Conservation (phyloP, 2,113 vertebrate species). For the Tachysurus fulvidraco region DNA sequence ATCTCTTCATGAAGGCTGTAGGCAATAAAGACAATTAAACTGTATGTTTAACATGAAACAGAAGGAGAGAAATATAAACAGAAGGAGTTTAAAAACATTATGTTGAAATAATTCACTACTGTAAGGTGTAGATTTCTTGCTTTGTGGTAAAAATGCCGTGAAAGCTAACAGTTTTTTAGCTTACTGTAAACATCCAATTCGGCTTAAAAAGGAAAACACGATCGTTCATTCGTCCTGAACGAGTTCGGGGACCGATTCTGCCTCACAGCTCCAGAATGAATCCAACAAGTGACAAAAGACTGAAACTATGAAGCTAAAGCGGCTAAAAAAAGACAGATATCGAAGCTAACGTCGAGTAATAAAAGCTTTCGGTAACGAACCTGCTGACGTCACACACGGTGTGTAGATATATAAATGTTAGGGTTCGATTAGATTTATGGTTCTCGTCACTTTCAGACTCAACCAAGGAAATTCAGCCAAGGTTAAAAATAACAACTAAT, state of each 20-base stretch:
- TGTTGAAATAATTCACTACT: neutral
- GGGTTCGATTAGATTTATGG: neutral
- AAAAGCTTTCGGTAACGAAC: neutral
- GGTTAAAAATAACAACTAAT: neutral
- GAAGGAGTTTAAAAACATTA: neutral
- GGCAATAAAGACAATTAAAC: neutral
- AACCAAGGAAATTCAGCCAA: too few species aligned
- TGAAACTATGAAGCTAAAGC: neutral
- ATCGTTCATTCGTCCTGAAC: neutral
- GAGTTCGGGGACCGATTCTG: neutral
- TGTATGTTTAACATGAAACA: neutral
- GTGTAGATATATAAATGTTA: neutral
- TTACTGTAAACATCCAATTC: neutral
- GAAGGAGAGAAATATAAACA: neutral
- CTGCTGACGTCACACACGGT: neutral
- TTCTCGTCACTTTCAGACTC: neutral
- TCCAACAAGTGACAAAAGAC: neutral
- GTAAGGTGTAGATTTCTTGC: neutral
- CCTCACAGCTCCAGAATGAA: too few species aligned
- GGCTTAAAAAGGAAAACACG: neutral
- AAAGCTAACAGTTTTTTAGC: neutral
- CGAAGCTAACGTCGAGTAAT: neutral
- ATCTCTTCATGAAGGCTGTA: constrained; percentile 94
- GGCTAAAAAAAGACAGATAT: neutral
- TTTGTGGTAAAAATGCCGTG: neutral